Evolutionary conservation across 1,140 invertebrate genomes (phyloP), one percentile per base, ranked within the genome.

Genomic region (Ditylenchus dipsaci): DNA sequence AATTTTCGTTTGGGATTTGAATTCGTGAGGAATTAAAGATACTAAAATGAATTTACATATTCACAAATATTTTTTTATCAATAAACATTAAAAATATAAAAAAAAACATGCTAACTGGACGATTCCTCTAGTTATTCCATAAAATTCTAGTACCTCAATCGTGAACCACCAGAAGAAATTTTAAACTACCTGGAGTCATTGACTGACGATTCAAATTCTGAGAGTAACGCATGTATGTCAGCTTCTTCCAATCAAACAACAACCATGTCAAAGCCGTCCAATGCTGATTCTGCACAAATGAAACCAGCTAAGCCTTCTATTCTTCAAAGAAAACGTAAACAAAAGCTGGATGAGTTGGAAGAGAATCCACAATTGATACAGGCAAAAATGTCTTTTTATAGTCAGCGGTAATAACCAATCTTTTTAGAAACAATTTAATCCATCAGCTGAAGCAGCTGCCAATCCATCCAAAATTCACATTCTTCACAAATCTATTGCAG

Each of bases 161-260:
- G 75, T 21, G 73, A 76, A 57, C 72, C 72, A 15, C 73, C 73
- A n/a, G 62, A 72, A 27, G 72, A 76, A 76, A 72, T 76, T 13
- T 29, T 76, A 19, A 62, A 59, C n/a, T 74, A 74, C 45, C 33
- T 74, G 29, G 72, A 74, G 61, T 74, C 68, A 9, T 58, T 74
- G 64, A 71, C 72, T 19, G 73, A 76, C 19, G 53, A 61, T 30
- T 61, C 59, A 43, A 29, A 5, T 43, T 5, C 38, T 61, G 15
- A 11, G 11, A 13, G 11, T 11, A 29, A 13, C n/a, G n/a, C 23
- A 30, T 59, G n/a, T 21, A 27, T n/a, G 59, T 43, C 29, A 26
- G 19, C 5, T 13, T 21, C 38, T 30, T 61, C 59, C 29, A 23
- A 13, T 9, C 21, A 13, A 5, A 3, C 53, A 29, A 5, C 53